Evolutionary conservation across 2,888 invertebrate genomes (phyloP).

Genomic region (Temnothorax rugatulus): DNA sequence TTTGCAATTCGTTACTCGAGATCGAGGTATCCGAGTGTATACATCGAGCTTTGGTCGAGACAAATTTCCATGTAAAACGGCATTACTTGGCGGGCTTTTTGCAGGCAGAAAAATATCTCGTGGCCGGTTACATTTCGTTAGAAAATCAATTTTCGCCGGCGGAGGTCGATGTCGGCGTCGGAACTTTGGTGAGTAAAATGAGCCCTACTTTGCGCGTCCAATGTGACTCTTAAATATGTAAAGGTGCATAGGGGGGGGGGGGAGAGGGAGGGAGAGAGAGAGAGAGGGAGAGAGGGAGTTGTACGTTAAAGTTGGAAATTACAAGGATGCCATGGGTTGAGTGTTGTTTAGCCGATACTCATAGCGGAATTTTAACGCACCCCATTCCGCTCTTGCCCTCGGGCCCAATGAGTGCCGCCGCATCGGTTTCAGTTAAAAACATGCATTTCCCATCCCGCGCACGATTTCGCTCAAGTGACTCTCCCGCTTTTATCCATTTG

Average conservation of each 20-base stretch:
- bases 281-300: neutral
- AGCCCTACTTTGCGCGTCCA: constrained; percentile 31
- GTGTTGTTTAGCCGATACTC: constrained; percentile 30
- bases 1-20: constrained; percentile 10
- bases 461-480: constrained; percentile 28
- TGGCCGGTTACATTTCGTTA: constrained; percentile 39
- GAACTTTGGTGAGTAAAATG: constrained; percentile 45
- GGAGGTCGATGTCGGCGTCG: neutral
- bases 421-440: neutral
- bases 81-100: constrained; percentile 16
- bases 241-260: neutral
- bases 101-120: constrained; percentile 17
- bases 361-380: constrained; percentile 36
- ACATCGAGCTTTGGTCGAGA: neutral
- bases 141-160: constrained; percentile 46
- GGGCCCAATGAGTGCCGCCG: neutral
- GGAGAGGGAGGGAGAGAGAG: no score
- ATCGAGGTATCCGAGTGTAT: neutral
- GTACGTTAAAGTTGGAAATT: constrained; percentile 42
- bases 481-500: constrained; percentile 26
- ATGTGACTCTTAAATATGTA: constrained; percentile 50
- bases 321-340: constrained; percentile 21
- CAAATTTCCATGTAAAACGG: constrained; percentile 37
- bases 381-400: neutral
- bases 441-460: constrained; percentile 9